Evolutionary conservation across 1,140 invertebrate species (phyloP).

Genomic region (Idris sp.): DNA sequence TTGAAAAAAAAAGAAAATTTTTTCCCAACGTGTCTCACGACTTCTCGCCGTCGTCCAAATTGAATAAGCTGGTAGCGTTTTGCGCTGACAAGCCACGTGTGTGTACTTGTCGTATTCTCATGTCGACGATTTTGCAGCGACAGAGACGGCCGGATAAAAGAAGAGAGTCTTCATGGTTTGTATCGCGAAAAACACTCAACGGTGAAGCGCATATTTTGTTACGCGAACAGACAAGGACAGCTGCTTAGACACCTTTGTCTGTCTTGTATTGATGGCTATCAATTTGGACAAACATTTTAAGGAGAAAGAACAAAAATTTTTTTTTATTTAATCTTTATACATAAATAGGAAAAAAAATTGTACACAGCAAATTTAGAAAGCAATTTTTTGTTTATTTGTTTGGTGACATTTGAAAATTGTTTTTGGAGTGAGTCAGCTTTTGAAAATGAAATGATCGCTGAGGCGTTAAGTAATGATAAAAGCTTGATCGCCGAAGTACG

Average conservation of each 20-base stretch:
- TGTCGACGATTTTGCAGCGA: conserved; percentile 27
- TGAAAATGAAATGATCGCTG: conserved; percentile 5
- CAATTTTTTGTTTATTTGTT: no score
- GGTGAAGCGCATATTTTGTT: conserved; percentile 22
- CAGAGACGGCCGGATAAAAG: neutral
- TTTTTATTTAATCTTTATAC: no score
- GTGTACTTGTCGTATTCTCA: conserved; percentile 44
- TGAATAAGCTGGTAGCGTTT: conserved; percentile 35
- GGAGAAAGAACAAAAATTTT: no score
- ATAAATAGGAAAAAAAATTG: no score
- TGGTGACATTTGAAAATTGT: no score
- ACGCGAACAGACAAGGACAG: conserved; percentile 2
- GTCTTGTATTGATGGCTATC: conserved; percentile 5
- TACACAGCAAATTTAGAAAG: no score
- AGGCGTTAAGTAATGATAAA: conserved; percentile 16
- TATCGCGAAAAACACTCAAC: conserved; percentile 53
- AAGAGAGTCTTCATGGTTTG: conserved; percentile 15
- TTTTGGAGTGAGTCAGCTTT: neutral
- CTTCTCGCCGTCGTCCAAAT: conserved; percentile 35
- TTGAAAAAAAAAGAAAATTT: conserved; percentile 11
- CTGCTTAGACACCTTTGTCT: no score
- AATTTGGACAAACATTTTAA: neutral
- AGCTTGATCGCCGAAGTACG: neutral
- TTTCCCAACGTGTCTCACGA: neutral
- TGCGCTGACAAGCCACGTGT: conserved; percentile 29